These are phyloP conservation scores for Phyto melanocephala DNA, from an alignment of 2,888 invertebrate genomes.

Conservation along the genomic window DNA sequence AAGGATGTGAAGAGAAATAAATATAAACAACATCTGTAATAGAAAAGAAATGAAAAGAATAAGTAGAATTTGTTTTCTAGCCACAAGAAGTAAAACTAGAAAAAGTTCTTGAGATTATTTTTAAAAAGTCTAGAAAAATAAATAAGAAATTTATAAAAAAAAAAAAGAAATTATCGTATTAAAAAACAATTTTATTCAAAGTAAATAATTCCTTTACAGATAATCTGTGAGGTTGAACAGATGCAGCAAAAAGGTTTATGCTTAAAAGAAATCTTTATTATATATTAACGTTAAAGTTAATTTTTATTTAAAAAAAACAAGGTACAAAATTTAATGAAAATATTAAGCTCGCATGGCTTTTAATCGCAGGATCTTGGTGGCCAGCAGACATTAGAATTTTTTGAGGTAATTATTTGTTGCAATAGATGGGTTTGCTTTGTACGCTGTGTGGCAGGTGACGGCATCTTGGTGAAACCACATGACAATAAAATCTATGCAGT, in stretches of 20 bases:
- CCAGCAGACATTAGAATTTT: not conserved
- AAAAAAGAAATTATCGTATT: not conserved
- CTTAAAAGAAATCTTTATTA: not conserved
- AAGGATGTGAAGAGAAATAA: not conserved
- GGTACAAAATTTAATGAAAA: no score
- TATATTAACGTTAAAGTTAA: not conserved
- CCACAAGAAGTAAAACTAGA: not conserved
- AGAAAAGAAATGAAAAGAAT: not conserved
- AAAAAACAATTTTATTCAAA: conserved; percentile 1
- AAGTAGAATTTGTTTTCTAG: conserved; percentile 38
- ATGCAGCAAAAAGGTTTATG: no score
- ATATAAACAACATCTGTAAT: conserved; percentile 19
- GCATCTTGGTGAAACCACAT: no score
- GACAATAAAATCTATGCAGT: no score
- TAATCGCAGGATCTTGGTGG: no score
- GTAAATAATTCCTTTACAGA: no score
- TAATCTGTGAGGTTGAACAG: no score
- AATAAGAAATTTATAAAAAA: not conserved
- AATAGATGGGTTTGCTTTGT: no score
- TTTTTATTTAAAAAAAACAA: no score
- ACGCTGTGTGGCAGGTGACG: no score
- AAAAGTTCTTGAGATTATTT: not conserved
- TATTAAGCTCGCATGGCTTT: no score
- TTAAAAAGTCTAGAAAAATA: not conserved
- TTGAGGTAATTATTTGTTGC: no score